phyloP scores from a whole-genome alignment of 2,797 vertebrate species.

The Sebastes baramenuke region DNA sequence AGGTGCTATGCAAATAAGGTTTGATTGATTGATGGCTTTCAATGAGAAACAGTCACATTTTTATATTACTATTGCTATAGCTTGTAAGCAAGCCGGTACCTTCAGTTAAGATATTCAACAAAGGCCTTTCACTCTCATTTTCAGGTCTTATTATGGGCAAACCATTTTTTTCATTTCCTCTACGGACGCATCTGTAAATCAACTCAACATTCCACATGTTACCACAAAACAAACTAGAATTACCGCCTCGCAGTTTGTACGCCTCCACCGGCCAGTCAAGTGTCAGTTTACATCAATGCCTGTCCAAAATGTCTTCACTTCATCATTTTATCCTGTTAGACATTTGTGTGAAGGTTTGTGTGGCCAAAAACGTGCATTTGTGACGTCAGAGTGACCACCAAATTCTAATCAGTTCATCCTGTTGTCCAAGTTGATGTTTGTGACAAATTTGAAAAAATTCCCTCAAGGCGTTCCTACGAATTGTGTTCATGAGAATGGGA shows the following conservation, averaged over 20 bases:
- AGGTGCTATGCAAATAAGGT: neutral
- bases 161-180: neutral
- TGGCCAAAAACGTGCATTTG: too few species aligned
- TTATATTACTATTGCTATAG: accelerated
- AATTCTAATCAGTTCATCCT: too few species aligned
- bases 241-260: too few species aligned
- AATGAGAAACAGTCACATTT: neutral
- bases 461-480: too few species aligned
- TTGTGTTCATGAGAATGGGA: too few species aligned
- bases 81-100: neutral
- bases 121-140: neutral
- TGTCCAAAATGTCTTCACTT: too few species aligned
- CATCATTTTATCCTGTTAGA: too few species aligned
- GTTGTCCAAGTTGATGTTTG: accelerated
- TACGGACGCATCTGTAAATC: neutral
- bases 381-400: too few species aligned
- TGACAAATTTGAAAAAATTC: too few species aligned
- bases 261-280: too few species aligned
- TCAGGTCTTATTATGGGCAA: neutral
- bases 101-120: neutral
- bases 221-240: neutral
- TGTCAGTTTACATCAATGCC: too few species aligned
- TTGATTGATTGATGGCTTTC: neutral
- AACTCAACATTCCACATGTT: neutral
- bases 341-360: too few species aligned